phyloP scores from a whole-genome alignment of 2,888 invertebrate species.

The Morpho deidamia region DNA sequence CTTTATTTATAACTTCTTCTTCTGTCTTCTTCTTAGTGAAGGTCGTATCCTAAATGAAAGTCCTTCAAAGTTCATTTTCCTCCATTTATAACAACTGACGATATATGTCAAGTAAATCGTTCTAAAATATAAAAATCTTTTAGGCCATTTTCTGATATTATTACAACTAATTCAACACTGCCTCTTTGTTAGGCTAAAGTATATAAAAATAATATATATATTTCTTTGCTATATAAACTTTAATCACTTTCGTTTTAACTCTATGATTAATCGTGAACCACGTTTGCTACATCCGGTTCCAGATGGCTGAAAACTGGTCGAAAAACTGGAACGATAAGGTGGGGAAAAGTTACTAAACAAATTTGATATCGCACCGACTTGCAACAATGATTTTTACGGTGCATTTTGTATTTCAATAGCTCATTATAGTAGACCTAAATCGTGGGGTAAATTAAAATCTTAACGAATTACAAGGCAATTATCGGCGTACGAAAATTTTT shows the following conservation, averaged over 20 bases:
- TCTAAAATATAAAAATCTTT: no score
- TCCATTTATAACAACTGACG: no score
- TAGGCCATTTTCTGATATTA: no score
- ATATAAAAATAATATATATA: neutral
- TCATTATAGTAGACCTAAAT: constrained; percentile 7
- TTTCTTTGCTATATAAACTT: no score
- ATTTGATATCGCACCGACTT: constrained; percentile 12
- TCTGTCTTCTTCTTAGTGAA: no score
- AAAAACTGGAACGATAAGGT: constrained; percentile 14
- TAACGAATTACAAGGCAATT: neutral
- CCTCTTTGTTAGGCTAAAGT: no score
- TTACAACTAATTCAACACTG: no score
- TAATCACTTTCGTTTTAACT: constrained; percentile 3
- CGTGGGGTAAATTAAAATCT: constrained; percentile 1
- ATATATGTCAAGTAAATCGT: no score
- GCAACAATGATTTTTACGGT: constrained; percentile 18
- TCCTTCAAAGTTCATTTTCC: no score
- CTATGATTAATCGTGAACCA: constrained; percentile 1
- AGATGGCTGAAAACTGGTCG: constrained; percentile 17
- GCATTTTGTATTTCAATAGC: constrained; percentile 15
- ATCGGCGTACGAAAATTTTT: neutral
- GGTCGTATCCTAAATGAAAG: no score
- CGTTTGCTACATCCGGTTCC: constrained; percentile 18
- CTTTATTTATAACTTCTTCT: no score
- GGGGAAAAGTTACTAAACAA: constrained; percentile 20